Conservation (phyloP, 1,140 invertebrate genomes). For the Diorhabda sublineata region DNA sequence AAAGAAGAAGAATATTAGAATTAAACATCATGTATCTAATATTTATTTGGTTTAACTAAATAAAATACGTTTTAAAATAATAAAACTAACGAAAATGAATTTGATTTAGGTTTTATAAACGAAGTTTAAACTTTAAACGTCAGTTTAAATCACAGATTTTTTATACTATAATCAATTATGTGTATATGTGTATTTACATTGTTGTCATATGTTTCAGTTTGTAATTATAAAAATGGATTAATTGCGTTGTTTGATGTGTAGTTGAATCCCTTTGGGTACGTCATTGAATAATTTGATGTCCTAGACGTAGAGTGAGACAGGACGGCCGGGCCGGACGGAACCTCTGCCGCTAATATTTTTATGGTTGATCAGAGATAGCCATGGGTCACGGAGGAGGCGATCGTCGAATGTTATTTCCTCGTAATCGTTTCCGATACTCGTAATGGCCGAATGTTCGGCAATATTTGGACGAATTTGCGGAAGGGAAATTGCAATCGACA, state of each 20-base stretch:
- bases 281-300: constrained; percentile 28
- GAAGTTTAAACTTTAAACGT: too few relatives aligned
- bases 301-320: too few relatives aligned
- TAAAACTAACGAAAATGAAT: too few relatives aligned
- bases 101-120: too few relatives aligned
- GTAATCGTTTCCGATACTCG: constrained; percentile 44
- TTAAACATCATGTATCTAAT: too few relatives aligned
- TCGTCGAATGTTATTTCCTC: constrained; percentile 28
- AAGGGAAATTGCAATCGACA: constrained; percentile 2
- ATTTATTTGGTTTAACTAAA: too few relatives aligned
- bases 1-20: too few relatives aligned
- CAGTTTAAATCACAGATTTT: not conserved
- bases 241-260: not conserved
- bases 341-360: constrained; percentile 48
- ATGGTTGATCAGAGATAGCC: constrained; percentile 47
- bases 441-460: constrained; percentile 8
- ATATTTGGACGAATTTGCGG: constrained; percentile 4
- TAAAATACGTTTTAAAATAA: too few relatives aligned
- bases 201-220: not conserved
- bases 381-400: constrained; percentile 37
- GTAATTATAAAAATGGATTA: not conserved
- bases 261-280: constrained; percentile 29
- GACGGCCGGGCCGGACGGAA: constrained; percentile 30
- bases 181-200: not conserved
- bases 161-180: not conserved